Base-by-base conservation (phyloP, 2,888 invertebrate species). In the Tetheella fluctuosa region DNA sequence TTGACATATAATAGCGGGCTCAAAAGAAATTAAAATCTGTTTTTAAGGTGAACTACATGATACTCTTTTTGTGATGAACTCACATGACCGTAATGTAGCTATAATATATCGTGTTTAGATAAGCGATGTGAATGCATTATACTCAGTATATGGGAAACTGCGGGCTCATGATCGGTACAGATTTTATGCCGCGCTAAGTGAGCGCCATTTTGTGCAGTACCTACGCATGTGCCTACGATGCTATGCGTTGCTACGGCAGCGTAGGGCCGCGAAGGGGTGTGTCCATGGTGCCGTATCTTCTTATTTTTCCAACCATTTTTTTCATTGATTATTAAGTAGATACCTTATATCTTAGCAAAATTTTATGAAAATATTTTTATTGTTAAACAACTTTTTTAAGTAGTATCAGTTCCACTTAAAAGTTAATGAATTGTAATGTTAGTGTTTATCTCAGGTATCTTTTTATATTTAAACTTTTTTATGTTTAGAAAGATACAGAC, bases 121-220 rank as follows among this genome's bases (percentile, higher is more conserved):
- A 74, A 70, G 70, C 68, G 65, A 69, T 68, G 69, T 70, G 78
- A 78, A 82, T 81, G 75, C 73, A 83, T 84, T 84, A 81, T 72
- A 69, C 65, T 65, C 71, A 68, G 69, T 74, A 66, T 64, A 64
- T 59, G 69, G 65, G 65, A 68, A 64, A 59, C 74, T 71, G 74
- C 73, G 76, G 73, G 59, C 60, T 58, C 75, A 48, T 20, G 17
- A 70, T 74, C 71, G 64, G 72, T 71, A 73, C 73, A 79, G 83
- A 79, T 83, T 83, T 83, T 79, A 83, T 77, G 81, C 74, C 81
- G 30, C 30, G 30, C 30, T 30, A 30, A 30, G 30, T 30, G 30
- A 30, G 10, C 34, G 79, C 80, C 80, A 83, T 85, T 81, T 81
- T 77, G 77, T 75, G 72, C 72, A 70, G 64, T 59, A 67, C 71